Evolutionary conservation across 2,113 vertebrate species (phyloP).

Genomic region (Lasiurus cinereus): DNA sequence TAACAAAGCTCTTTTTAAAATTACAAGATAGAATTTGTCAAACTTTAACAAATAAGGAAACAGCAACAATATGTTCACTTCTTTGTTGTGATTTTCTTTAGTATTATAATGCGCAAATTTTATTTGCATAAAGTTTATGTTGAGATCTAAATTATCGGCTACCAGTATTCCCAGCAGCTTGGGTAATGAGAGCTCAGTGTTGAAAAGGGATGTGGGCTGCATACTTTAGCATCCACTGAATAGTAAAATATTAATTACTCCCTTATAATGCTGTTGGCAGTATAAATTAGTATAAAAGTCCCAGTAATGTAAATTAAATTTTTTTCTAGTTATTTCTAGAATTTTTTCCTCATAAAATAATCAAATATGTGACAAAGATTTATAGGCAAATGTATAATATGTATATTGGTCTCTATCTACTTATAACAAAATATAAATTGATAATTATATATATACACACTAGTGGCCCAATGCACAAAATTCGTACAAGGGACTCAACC

Average conservation of each 20-base stretch:
- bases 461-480: too few species aligned
- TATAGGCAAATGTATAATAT: background rate
- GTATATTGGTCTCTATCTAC: background rate
- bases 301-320: background rate
- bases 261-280: background rate
- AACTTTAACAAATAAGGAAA: background rate
- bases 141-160: background rate
- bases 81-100: background rate
- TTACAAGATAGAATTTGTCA: background rate
- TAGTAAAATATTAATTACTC: background rate
- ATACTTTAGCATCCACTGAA: too few species aligned
- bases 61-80: background rate
- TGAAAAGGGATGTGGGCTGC: background rate
- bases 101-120: background rate
- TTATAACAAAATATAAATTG: background rate
- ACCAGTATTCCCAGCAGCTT: background rate
- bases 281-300: background rate
- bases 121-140: too few species aligned
- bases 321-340: background rate
- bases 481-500: too few species aligned
- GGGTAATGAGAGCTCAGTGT: background rate
- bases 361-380: background rate
- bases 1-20: background rate
- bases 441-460: background rate
- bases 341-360: background rate